Base-by-base conservation (phyloP, 2,113 vertebrate genomes). In the Leucosticte australis region DNA sequence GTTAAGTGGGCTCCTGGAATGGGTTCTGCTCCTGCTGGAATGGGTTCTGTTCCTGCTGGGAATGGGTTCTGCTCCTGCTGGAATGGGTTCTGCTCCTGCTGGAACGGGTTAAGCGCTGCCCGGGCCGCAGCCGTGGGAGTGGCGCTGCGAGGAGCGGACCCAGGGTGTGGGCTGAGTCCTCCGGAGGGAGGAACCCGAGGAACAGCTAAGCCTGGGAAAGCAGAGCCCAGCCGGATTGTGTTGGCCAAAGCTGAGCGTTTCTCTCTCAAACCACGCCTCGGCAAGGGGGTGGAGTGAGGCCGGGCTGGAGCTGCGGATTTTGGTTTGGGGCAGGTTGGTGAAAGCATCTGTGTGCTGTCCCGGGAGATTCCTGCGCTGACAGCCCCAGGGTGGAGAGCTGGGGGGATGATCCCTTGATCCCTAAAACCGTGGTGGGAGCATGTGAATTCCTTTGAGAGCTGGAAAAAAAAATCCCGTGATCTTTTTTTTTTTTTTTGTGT, bases 181-280 rank as follows among this genome's bases (percentile, higher is more conserved):
- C 90, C 68, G 90, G 93, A 93, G 94, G 96, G 94, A 97, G 95
- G 91, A 87, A 94, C 89, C 89, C 47, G 37, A 31, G 95, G 92
- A 97, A 86, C 96, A 96, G 94, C 94, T 95, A 96, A 97, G 93
- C 92, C 93, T 96, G 96, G 95, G 94, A 96, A 96, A 91, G 93
- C 73, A 10, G 93, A 93, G 93, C 94, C 89, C 89, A n/a, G 94
- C 17, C 78, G 4, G 71, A 21, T 76, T n/a, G 84, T 22, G 46
- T 85, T 94, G 96, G 95, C 95, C 94, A 9, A 42, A 77, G 82
- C 16, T 21, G 46, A 47, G 76, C 1, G 70, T 37, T 95, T 90
- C 78, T 82, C 27, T 74, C 87, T 90, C 75, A 95, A 95, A 95
- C 94, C 94, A 82, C 83, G 89, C 90, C 93, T 91, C 8, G 55